A percentile compares a stretch with the other conserved stretches of the same genome.
phyloP scores from a whole-genome alignment of 2,888 invertebrate genomes.

The Rhamphomyia laevipes region DNA sequence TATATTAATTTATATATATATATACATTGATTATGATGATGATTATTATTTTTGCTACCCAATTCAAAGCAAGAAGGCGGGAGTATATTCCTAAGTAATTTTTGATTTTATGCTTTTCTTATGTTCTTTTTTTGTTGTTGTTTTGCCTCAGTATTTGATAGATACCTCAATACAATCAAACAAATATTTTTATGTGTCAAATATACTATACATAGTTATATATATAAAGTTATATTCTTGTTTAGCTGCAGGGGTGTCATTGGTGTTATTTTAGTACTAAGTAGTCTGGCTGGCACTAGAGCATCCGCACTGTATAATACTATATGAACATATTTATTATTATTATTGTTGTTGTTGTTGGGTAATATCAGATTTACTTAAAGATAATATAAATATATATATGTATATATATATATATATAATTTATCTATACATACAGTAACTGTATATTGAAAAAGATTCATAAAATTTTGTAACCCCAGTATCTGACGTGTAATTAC shows the following conservation, averaged over 20 bases:
- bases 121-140: too few relatives aligned
- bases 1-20: too few relatives aligned
- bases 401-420: too few relatives aligned
- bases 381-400: too few relatives aligned
- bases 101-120: too few relatives aligned
- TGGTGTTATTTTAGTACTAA: not conserved
- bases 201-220: not conserved
- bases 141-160: too few relatives aligned
- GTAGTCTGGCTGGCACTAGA: too few relatives aligned
- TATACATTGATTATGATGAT: too few relatives aligned
- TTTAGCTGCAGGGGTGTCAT: constrained; percentile 2
- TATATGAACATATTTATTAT: too few relatives aligned
- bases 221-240: not conserved
- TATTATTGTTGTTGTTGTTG: too few relatives aligned
- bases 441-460: not conserved
- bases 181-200: not conserved
- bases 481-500: constrained; percentile 38
- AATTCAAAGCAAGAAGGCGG: constrained; percentile 16
- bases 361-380: too few relatives aligned
- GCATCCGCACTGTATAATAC: too few relatives aligned
- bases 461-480: constrained; percentile 17
- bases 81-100: constrained; percentile 5
- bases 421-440: not conserved
- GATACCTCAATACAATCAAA: not conserved
- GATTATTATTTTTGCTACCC: constrained; percentile 6